Conservation (phyloP, 2,888 invertebrate species). For the Arge pagana region DNA sequence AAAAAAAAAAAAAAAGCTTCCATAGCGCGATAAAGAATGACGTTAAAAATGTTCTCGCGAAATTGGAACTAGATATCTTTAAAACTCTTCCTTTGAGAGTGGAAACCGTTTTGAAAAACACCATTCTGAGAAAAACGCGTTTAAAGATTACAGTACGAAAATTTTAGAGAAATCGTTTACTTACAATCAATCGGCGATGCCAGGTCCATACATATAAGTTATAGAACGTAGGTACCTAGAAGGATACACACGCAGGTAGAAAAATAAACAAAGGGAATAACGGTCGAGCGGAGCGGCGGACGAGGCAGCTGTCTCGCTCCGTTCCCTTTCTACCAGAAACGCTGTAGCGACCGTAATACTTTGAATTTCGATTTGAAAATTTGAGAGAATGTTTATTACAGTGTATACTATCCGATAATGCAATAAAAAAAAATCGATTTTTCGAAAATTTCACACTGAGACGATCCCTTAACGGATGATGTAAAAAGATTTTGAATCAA, state of each 20-base stretch:
- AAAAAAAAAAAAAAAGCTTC: no score
- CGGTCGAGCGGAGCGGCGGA: conserved; percentile 21
- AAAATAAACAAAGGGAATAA: conserved; percentile 16
- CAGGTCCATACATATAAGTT: background rate
- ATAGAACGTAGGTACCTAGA: background rate
- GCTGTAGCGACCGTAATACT: conserved; percentile 16
- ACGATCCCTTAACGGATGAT: conserved; percentile 5
- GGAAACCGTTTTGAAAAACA: no score
- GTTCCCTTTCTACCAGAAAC: conserved; percentile 18
- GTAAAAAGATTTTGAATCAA: no score
- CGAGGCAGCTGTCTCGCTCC: conserved; percentile 24
- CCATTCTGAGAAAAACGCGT: no score
- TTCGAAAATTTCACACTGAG: conserved; percentile 9
- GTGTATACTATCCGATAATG: conserved; percentile 11
- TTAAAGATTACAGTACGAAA: no score
- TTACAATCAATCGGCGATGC: no score
- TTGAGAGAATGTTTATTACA: background rate
- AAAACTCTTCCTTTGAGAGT: no score
- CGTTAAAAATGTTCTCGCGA: no score
- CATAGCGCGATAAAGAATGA: no score
- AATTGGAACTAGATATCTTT: no score
- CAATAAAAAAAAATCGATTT: conserved; percentile 10
- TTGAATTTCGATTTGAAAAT: conserved; percentile 18
- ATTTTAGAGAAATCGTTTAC: no score
- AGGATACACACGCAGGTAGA: conserved; percentile 6